Conservation (phyloP, 2,113 vertebrate species). For the Leucoraja erinaceus region DNA sequence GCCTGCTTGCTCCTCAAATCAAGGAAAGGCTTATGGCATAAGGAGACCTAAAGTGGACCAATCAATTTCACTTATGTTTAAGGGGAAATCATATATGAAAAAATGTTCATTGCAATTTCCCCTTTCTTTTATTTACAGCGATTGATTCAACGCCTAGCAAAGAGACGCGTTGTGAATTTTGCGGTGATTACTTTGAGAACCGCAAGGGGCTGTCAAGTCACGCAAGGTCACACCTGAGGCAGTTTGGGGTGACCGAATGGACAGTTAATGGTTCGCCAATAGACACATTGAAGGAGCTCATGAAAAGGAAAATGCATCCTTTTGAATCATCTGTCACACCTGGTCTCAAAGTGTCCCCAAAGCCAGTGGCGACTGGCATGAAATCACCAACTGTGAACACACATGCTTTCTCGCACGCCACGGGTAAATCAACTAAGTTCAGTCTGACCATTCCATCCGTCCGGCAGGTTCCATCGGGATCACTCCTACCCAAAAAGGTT, state of each 20-base stretch:
- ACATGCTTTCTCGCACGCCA: not conserved
- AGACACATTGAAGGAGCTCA: slow-evolving; percentile 81
- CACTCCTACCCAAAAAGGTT: slow-evolving; percentile 63
- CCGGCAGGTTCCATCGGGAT: slow-evolving; percentile 56
- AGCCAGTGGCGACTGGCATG: slow-evolving; percentile 44
- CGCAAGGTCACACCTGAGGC: slow-evolving; percentile 83
- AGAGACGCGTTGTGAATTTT: slow-evolving; percentile 89
- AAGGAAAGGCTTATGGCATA: not conserved
- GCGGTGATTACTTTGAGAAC: slow-evolving; percentile 90
- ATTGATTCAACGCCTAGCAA: slow-evolving; percentile 41
- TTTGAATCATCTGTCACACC: slow-evolving; percentile 39
- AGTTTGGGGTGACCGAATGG: slow-evolving; percentile 95
- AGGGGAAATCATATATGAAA: not conserved
- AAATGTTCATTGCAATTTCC: slow-evolving; percentile 30
- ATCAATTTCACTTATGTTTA: slow-evolving; percentile 3
- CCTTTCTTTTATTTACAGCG: slow-evolving; percentile 30
- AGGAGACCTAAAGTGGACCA: slow-evolving; percentile 23
- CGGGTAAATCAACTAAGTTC: slow-evolving; percentile 49
- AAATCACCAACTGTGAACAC: slow-evolving; percentile 53
- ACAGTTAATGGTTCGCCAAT: slow-evolving; percentile 89
- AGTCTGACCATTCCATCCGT: slow-evolving; percentile 51
- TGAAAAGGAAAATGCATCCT: slow-evolving; percentile 59
- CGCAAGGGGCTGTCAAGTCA: slow-evolving; percentile 90
- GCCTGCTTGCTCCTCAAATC: not conserved
- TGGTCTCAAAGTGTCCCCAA: slow-evolving; percentile 42